Evolutionary conservation across 2,113 vertebrate genomes (phyloP).

Genomic region (Calcarius ornatus): DNA sequence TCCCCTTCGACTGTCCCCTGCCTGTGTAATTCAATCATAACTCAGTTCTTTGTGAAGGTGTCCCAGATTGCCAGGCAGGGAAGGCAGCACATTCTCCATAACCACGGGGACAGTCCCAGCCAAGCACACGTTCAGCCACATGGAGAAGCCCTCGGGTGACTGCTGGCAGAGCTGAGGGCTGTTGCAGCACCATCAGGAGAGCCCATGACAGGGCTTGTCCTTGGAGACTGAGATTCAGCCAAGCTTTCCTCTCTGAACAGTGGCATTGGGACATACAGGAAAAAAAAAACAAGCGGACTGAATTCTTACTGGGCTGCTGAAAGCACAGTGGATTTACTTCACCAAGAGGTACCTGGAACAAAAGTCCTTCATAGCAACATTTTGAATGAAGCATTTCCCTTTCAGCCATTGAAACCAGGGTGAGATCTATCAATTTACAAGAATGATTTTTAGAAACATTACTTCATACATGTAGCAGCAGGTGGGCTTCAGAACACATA

Average conservation of each 20-base stretch:
- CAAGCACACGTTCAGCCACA: accelerated
- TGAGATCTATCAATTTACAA: not conserved
- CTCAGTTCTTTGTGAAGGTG: not conserved
- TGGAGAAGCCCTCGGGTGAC: accelerated
- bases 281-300: accelerated
- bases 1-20: not conserved
- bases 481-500: not conserved
- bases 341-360: not conserved
- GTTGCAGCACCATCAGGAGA: accelerated
- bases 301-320: not conserved
- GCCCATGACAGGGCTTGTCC: not conserved
- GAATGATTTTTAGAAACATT: not conserved
- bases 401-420: not conserved
- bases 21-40: not conserved
- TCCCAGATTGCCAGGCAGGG: accelerated
- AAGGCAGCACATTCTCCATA: not conserved
- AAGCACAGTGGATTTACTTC: not conserved
- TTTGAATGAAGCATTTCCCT: not conserved
- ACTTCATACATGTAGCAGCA: not conserved
- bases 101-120: accelerated
- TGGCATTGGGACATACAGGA: no score
- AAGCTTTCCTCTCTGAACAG: not conserved
- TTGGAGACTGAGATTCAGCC: not conserved
- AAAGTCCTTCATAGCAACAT: not conserved
- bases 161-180: accelerated